These are phyloP conservation scores for Eptatretus atami DNA, from an alignment of 2,797 vertebrate genomes.

Conservation along the genomic window DNA sequence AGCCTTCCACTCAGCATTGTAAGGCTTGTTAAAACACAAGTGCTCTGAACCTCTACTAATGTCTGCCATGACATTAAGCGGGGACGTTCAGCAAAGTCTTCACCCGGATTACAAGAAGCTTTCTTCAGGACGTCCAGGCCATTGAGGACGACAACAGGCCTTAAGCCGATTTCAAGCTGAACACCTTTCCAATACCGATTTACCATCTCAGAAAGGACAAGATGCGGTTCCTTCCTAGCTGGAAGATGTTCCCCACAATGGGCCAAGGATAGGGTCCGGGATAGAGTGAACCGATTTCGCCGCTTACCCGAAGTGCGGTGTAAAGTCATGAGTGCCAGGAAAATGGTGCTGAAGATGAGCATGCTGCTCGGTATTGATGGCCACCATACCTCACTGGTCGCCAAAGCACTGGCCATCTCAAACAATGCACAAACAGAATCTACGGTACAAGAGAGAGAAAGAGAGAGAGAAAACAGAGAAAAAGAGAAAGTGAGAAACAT, in stretches of 20 bases:
- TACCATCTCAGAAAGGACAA: constrained; percentile 30
- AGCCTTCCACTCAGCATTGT: constrained; percentile 30
- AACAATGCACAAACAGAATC: too few relatives aligned
- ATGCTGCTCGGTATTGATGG: constrained; percentile 25
- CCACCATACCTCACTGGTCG: constrained; percentile 10
- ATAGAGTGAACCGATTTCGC: constrained; percentile 24
- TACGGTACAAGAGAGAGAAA: too few relatives aligned
- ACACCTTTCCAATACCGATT: constrained; percentile 26
- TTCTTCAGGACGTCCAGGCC: constrained; percentile 29
- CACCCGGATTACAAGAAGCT: constrained; percentile 37
- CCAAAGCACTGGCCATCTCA: too few relatives aligned
- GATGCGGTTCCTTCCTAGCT: constrained; percentile 25
- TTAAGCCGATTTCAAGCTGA: constrained; percentile 40
- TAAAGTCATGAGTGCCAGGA: constrained; percentile 18
- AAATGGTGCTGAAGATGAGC: constrained; percentile 15
- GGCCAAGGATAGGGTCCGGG: constrained; percentile 40
- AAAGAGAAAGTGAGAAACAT: too few relatives aligned
- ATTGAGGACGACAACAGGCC: constrained; percentile 39
- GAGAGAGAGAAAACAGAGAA: too few relatives aligned
- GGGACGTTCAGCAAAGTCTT: constrained; percentile 43
- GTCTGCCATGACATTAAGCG: constrained; percentile 22
- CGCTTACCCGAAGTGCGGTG: constrained; percentile 10
- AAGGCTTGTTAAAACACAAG: constrained; percentile 39
- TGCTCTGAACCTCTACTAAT: constrained; percentile 23
- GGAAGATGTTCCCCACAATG: constrained; percentile 34